These are phyloP conservation scores for Idaea straminata DNA, from an alignment of 2,888 invertebrate genomes.

Conservation along the genomic window DNA sequence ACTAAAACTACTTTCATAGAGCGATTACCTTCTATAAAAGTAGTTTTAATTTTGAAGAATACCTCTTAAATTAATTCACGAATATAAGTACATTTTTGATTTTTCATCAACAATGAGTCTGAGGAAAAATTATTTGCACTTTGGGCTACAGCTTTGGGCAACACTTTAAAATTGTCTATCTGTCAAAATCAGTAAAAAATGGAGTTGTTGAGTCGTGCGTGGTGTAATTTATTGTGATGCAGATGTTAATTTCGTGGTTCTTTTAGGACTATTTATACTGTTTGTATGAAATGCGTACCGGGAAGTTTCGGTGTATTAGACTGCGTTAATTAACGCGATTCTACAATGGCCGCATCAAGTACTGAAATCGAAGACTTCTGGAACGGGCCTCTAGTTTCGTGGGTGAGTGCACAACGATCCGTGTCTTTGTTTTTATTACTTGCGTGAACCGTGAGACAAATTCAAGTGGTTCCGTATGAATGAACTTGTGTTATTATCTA, in stretches of 20 bases:
- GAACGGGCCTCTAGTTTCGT: slow-evolving; percentile 90
- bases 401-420: slow-evolving; percentile 84
- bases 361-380: slow-evolving; percentile 91
- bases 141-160: too few species aligned
- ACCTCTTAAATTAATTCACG: too few species aligned
- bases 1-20: too few species aligned
- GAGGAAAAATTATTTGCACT: too few species aligned
- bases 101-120: too few species aligned
- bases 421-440: slow-evolving; percentile 56
- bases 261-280: slow-evolving; percentile 28
- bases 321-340: slow-evolving; percentile 61
- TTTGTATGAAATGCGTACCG: slow-evolving; percentile 60
- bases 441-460: slow-evolving; percentile 59
- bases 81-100: too few species aligned
- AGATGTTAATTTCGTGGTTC: slow-evolving; percentile 51
- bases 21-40: too few species aligned
- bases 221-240: slow-evolving; percentile 34
- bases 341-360: slow-evolving; percentile 82
- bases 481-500: slow-evolving; percentile 29
- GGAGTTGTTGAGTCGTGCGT: slow-evolving; percentile 2
- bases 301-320: slow-evolving; percentile 51
- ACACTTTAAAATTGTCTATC: too few species aligned
- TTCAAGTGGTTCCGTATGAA: slow-evolving; percentile 55
- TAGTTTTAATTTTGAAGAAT: too few species aligned
- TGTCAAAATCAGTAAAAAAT: too few species aligned